These are phyloP conservation scores for Sussaba pulchella DNA, from an alignment of 2,888 invertebrate species.

Conservation along the genomic window DNA sequence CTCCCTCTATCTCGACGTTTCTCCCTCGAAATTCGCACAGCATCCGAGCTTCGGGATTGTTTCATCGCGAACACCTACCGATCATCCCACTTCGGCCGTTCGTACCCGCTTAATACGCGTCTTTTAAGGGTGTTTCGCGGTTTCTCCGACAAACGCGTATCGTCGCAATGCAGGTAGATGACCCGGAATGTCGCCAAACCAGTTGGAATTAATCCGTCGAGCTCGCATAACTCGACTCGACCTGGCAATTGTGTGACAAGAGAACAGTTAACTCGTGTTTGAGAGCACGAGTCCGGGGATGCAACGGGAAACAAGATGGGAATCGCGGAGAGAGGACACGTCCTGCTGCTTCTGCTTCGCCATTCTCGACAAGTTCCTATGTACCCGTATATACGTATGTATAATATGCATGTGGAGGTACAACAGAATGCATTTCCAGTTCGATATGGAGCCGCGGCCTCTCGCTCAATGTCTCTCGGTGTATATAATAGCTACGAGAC, in stretches of 20 bases:
- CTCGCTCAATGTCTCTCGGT: conserved; percentile 15
- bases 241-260: conserved; percentile 49
- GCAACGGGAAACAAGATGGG: conserved; percentile 35
- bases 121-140: neutral
- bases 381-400: neutral
- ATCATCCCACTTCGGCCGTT: conserved; percentile 16
- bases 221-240: conserved; percentile 41
- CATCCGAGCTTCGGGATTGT: neutral
- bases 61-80: conserved; percentile 1
- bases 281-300: conserved; percentile 24
- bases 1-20: neutral
- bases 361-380: neutral
- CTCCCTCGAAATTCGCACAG: neutral
- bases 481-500: conserved; percentile 30
- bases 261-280: conserved; percentile 33
- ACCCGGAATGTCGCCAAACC: conserved; percentile 37
- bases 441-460: neutral
- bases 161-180: conserved; percentile 23
- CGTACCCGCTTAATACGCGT: neutral
- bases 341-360: conserved; percentile 21
- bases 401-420: conserved; percentile 1
- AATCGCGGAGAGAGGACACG: conserved; percentile 34
- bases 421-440: conserved; percentile 31
- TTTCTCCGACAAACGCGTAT: conserved; percentile 10
- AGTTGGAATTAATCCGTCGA: conserved; percentile 28